A percentile compares a stretch with the other conserved stretches of the same genome.
These are phyloP conservation scores for Monarcha castaneiventris DNA, from an alignment of 2,113 vertebrate genomes.

Conservation along the genomic window DNA sequence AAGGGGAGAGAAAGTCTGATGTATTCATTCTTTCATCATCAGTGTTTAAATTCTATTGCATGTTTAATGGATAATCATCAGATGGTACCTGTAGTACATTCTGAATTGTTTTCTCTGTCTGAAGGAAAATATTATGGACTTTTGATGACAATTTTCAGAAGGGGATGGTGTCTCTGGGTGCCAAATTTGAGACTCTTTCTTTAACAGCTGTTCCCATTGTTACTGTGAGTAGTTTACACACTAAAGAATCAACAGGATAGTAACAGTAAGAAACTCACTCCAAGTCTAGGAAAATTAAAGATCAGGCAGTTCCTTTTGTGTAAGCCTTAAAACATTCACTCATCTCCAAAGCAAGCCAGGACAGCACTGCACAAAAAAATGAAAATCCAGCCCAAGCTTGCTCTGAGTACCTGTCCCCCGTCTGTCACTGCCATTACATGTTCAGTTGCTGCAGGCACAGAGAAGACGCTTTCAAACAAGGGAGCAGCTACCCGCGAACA, in stretches of 20 bases:
- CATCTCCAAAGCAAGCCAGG: neutral
- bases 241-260: neutral
- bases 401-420: neutral
- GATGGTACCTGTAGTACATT: neutral
- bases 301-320: neutral
- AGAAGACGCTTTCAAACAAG: neutral
- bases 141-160: neutral
- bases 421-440: neutral
- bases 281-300: neutral
- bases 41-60: neutral
- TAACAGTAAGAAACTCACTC: neutral
- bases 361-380: neutral
- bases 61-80: neutral
- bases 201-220: neutral
- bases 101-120: neutral
- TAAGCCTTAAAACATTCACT: neutral
- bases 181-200: neutral
- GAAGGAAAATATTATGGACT: neutral
- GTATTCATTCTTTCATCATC: neutral
- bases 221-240: neutral
- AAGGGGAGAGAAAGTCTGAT: neutral
- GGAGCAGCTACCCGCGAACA: neutral
- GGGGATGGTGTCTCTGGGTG: neutral
- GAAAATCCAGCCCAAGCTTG: neutral
- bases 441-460: neutral